Percentiles rank a stretch among this genome's conserved stretches.
Evolutionary conservation across 37 sponge, comb jelly and placozoan genomes (phyloP).

Genomic region (Spongilla lacustris): DNA sequence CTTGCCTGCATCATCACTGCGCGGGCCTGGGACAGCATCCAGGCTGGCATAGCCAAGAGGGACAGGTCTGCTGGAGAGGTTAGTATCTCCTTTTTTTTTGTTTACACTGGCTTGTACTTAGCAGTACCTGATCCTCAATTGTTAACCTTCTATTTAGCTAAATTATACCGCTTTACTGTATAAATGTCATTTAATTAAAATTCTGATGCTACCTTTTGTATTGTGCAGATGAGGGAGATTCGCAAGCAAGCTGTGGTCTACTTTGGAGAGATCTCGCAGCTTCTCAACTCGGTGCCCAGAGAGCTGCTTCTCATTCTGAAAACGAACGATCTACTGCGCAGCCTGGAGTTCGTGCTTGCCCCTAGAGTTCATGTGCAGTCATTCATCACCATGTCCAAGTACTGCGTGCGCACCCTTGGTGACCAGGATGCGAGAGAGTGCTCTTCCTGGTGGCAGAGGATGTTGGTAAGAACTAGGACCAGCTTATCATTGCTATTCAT

Average conservation of each 20-base stretch:
- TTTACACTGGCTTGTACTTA: not conserved
- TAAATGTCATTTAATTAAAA: not conserved
- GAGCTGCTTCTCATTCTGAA: constrained; percentile 92
- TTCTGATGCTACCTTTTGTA: not conserved
- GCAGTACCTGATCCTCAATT: not conserved
- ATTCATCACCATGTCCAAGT: constrained; percentile 80
- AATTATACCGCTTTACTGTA: not conserved
- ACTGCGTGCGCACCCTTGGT: constrained; percentile 75
- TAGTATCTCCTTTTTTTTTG: not conserved
- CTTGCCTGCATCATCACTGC: constrained; percentile 91
- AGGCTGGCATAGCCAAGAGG: constrained; percentile 42
- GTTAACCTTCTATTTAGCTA: not conserved
- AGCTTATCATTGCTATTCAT: constrained; percentile 20
- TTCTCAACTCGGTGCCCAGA: constrained; percentile 85
- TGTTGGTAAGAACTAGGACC: constrained; percentile 9
- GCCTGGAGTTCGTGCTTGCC: constrained; percentile 75
- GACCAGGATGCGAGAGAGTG: constrained; percentile 38
- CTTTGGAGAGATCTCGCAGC: constrained; percentile 67
- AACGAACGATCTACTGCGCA: constrained; percentile 90
- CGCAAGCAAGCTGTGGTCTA: constrained; percentile 5
- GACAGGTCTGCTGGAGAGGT: constrained; percentile 57
- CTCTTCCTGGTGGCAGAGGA: not conserved
- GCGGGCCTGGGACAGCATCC: constrained; percentile 86
- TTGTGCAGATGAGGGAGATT: constrained; percentile 24
- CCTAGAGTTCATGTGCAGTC: constrained; percentile 29